Evolutionary conservation across 92 coral and sea anemone species (phyloP).

Genomic region (Galaxea fascicularis): DNA sequence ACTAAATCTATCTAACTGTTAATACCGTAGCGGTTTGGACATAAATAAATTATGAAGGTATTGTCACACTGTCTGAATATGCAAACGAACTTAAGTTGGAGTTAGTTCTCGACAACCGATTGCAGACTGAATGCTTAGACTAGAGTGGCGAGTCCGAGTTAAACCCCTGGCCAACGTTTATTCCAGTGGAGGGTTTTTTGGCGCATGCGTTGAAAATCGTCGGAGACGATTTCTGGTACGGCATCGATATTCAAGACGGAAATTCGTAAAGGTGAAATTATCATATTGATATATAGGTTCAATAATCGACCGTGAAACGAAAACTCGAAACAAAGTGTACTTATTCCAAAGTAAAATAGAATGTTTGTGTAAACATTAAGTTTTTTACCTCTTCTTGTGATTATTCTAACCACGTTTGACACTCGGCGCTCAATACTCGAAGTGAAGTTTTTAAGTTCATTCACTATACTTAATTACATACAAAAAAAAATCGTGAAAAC

Average conservation of each 20-base stretch:
- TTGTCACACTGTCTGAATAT: conserved; percentile 9
- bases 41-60: conserved; percentile 31
- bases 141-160: background rate
- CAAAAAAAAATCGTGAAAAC: no score
- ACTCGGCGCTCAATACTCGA: no score
- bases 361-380: no score
- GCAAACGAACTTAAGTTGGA: conserved; percentile 17
- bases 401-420: no score
- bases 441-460: no score
- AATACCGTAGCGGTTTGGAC: background rate
- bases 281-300: background rate
- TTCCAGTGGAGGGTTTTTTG: background rate
- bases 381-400: no score
- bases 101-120: background rate
- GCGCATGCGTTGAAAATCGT: background rate
- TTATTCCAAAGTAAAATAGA: no score
- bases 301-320: no score
- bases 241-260: background rate
- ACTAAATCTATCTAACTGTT: background rate
- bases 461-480: no score
- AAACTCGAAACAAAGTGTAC: no score
- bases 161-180: background rate
- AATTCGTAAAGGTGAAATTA: background rate
- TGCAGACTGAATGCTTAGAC: background rate
- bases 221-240: background rate